Base-by-base conservation (phyloP, 2,888 invertebrate species). In the Sinopyrophorus schimmeli region DNA sequence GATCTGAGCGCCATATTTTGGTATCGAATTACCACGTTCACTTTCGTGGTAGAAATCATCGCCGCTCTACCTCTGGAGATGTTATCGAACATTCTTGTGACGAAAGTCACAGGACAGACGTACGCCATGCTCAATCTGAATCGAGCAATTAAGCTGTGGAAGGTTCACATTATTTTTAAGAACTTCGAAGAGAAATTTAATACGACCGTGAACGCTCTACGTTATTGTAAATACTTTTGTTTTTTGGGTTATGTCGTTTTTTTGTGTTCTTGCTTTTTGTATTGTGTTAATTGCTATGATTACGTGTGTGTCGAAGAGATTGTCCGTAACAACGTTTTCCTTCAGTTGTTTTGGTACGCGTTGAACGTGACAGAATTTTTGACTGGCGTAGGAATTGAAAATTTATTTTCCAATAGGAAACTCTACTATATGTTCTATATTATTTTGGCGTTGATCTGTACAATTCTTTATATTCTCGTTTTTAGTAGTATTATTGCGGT, bases 1-100 rank as follows among this genome's bases (percentile, higher is more conserved):
- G 46, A 35, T 9, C 16, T 57, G 7, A 37, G 31, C 9, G 26
- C 26, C 5, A 57, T 59, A 27, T 38, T 50, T n/a, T 20, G 30
- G 6, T 34, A 43, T 11, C 34, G 48, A 28, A 42, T 59, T 15
- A 23, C 35, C 16, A 32, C 35, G 1, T 1, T 44, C 6, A 26
- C 34, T 1, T 57, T 55, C 24, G 43, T 47, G 28, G 1, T 47
- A 2, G 57, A 57, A 15, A 31, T 59, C 5, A 15, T 54, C 10
- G 31, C 57, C 2, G 39, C 49, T 3, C 12, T 57, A 11, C 59
- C 59, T 5, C 38, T 53, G 2, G 57, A 59, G 26, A 26, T 54
- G n/a, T 47, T 57, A 16, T 46, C 49, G 1, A 27, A 46, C 10
- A 26, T 59, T 11, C 17, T 54, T 14, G 16, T 55, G n/a, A 9